Evolutionary conservation across 2,888 invertebrate genomes (phyloP).

Genomic region (Endomychus coccineus): DNA sequence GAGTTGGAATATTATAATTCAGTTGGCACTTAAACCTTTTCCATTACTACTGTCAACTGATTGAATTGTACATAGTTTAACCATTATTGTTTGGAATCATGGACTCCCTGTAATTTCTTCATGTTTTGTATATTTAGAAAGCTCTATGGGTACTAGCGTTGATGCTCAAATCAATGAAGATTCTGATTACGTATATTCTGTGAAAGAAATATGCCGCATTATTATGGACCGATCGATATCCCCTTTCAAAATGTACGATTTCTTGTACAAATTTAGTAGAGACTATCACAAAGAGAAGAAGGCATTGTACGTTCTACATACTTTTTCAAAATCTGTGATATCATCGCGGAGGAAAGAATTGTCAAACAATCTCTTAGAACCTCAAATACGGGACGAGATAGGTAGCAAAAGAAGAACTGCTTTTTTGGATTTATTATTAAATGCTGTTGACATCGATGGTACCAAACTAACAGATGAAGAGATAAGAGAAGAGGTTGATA

Average conservation of each 20-base stretch:
- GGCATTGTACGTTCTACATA: slow-evolving; percentile 45
- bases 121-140: no score
- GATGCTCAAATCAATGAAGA: slow-evolving; percentile 61
- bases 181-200: slow-evolving; percentile 66
- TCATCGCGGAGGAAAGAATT: slow-evolving; percentile 46
- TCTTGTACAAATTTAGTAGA: slow-evolving; percentile 49
- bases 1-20: no score
- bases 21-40: no score
- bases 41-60: no score
- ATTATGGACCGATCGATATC: slow-evolving; percentile 30
- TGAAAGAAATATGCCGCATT: slow-evolving; percentile 47
- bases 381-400: no score
- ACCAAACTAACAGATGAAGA: slow-evolving; percentile 36
- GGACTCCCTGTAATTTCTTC: no score
- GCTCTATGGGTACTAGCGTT: slow-evolving; percentile 74
- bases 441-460: no score
- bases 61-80: no score
- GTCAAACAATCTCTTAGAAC: no score
- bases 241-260: slow-evolving; percentile 42
- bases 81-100: no score
- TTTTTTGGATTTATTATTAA: no score
- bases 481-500: slow-evolving; percentile 63
- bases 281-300: slow-evolving; percentile 51
- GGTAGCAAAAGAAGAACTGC: no score
- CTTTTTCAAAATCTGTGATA: slow-evolving; percentile 50